Evolutionary conservation across 2,888 invertebrate species (phyloP), one percentile per base, ranked within the genome.

Genomic region (Pachliopta kotzebuea): DNA sequence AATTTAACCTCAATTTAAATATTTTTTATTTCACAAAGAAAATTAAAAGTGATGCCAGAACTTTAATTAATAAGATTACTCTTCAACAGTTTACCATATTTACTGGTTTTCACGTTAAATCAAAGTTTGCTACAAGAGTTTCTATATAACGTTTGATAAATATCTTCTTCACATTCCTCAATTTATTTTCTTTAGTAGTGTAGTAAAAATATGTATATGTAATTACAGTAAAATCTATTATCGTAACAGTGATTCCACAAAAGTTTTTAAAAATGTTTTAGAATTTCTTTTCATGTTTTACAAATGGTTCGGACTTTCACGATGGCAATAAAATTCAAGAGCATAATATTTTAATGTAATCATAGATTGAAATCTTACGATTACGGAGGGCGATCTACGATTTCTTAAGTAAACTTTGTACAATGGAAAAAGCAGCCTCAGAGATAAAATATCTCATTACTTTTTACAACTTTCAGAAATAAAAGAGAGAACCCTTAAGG

Each of bases 361-460:
- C 58, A 50, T 62, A 65, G 65, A 65, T 65, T 56, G 65, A 65
- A 62, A 62, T 62, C 65, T 65, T 65, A 62, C 63, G 57, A 63
- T 68, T 76, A 74, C 70, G 70, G 74, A 75, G 72, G 71, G 71
- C 67, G 75, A 62, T 57, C 65, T 62, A 65, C 62, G 65, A 62
- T 65, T 65, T 62, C 58, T 65, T 62, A 62, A 54, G 45, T 45
- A 65, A 79, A 77, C 71, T 77, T 76, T 70, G 75, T 79, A 82
- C 80, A 82, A 81, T 79, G 76, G 76, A 74, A 76, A 74, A 72
- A 78, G 75, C 73, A 76, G 78, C 78, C 70, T 75, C 76, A 76
- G 77, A 82, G 76, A 84, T 84, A 81, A 83, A 86, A 84, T 84
- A 84, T 75, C 82, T 85, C 85, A 83, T 86, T 85, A 84, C 82